Percentiles rank a stretch among this genome's conserved stretches.
These are phyloP conservation scores for Lepidurus apus DNA, from an alignment of 1,140 invertebrate genomes.

Conservation along the genomic window DNA sequence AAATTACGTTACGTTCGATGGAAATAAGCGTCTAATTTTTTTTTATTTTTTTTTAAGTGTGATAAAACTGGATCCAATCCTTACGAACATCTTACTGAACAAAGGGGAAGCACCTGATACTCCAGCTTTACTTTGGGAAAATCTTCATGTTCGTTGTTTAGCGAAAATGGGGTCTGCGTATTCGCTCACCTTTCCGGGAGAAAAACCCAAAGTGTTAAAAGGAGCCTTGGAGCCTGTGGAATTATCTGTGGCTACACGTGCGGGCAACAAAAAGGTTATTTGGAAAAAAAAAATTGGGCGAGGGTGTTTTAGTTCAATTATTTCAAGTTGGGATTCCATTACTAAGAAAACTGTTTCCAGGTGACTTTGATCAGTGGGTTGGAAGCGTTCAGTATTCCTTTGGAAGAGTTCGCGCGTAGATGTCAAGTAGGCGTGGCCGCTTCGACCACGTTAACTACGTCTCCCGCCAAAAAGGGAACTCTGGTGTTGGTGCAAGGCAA, in stretches of 20 bases:
- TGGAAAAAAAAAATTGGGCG: neutral
- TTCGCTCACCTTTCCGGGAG: slow-evolving; percentile 57
- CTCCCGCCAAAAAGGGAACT: slow-evolving; percentile 64
- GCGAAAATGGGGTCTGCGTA: slow-evolving; percentile 69
- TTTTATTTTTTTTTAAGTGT: slow-evolving; percentile 43
- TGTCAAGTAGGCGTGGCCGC: slow-evolving; percentile 79
- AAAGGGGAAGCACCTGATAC: slow-evolving; percentile 41
- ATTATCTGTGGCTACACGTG: slow-evolving; percentile 67
- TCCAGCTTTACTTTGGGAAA: slow-evolving; percentile 58
- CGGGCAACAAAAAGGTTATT: slow-evolving; percentile 79
- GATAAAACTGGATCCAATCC: slow-evolving; percentile 52
- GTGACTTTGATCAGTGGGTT: slow-evolving; percentile 83
- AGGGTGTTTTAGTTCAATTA: neutral
- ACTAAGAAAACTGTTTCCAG: slow-evolving; percentile 45
- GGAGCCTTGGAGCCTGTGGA: slow-evolving; percentile 72
- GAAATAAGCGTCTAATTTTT: too few relatives aligned
- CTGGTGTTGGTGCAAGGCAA: slow-evolving; percentile 87
- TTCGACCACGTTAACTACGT: slow-evolving; percentile 69
- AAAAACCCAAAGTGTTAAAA: slow-evolving; percentile 56
- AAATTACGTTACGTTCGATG: neutral
- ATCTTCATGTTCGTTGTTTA: slow-evolving; percentile 61
- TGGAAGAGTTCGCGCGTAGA: slow-evolving; percentile 67
- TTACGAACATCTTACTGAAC: slow-evolving; percentile 44
- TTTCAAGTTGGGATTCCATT: neutral
- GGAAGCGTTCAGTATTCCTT: slow-evolving; percentile 73